A percentile compares a stretch with the other conserved stretches of the same genome.
These are phyloP conservation scores for Plagiodera versicolora DNA, from an alignment of 2,888 invertebrate species.

Conservation along the genomic window DNA sequence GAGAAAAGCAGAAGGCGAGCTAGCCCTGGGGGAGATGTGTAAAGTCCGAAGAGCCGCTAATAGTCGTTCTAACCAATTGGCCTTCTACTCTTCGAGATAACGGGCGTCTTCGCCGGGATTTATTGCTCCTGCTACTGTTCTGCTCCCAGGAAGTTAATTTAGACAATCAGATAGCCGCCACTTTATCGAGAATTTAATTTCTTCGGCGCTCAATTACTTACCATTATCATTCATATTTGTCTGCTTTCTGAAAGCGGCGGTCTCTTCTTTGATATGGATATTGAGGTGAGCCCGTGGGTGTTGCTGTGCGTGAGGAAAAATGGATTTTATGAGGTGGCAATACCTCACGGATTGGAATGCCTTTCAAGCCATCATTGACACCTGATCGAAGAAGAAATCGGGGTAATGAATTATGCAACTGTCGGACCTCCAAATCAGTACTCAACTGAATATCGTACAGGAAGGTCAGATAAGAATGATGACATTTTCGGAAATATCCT, in stretches of 20 bases:
- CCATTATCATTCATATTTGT: slow-evolving; percentile 21
- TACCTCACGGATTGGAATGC: not conserved
- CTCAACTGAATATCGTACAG: too few relatives aligned
- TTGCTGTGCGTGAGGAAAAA: not conserved
- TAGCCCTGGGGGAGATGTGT: slow-evolving; percentile 30
- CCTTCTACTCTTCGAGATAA: slow-evolving; percentile 28
- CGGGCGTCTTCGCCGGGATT: slow-evolving; percentile 23
- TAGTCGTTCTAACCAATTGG: slow-evolving; percentile 46
- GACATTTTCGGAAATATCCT: too few relatives aligned
- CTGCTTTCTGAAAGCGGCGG: slow-evolving; percentile 7
- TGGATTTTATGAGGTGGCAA: slow-evolving; percentile 5
- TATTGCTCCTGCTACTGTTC: slow-evolving; percentile 24
- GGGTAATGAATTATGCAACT: too few relatives aligned
- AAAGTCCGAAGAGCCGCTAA: slow-evolving; percentile 38
- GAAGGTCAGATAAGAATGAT: too few relatives aligned
- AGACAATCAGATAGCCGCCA: slow-evolving; percentile 20
- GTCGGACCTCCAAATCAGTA: too few relatives aligned
- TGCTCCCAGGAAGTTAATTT: slow-evolving; percentile 23
- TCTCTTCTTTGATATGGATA: slow-evolving; percentile 11
- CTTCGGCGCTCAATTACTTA: slow-evolving; percentile 18
- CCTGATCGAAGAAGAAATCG: not conserved
- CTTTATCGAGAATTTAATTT: slow-evolving; percentile 23
- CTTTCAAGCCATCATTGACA: not conserved
- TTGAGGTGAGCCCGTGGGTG: not conserved
- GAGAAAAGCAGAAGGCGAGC: slow-evolving; percentile 17